These are phyloP conservation scores for Caloenas nicobarica DNA, from an alignment of 2,113 vertebrate species.

Conservation along the genomic window DNA sequence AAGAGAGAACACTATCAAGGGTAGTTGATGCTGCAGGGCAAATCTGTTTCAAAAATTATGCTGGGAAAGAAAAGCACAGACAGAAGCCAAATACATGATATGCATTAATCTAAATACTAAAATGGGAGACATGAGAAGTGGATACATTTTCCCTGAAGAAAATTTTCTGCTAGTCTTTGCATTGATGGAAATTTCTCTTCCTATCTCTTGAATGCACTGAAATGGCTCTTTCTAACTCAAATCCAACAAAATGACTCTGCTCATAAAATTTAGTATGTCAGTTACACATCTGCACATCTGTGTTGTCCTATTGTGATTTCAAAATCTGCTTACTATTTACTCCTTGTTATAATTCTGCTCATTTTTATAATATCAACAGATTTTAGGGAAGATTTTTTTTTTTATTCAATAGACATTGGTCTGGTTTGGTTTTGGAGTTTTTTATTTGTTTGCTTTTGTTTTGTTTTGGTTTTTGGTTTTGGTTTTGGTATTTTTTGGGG, in stretches of 20 bases:
- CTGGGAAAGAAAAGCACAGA: conserved; percentile 32
- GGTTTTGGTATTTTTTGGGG: not conserved
- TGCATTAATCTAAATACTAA: conserved; percentile 42
- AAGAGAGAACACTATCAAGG: conserved; percentile 38
- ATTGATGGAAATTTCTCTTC: not conserved
- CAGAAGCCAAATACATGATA: conserved; percentile 50
- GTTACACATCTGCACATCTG: not conserved
- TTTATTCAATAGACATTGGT: not conserved
- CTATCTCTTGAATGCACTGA: not conserved
- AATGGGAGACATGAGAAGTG: conserved; percentile 3
- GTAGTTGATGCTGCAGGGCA: conserved; percentile 51
- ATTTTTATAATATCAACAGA: not conserved
- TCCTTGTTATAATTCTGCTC: not conserved
- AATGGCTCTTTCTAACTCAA: not conserved
- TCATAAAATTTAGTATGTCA: not conserved
- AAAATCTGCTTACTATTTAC: not conserved
- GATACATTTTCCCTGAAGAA: conserved; percentile 27
- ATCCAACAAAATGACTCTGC: not conserved
- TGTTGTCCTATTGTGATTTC: not conserved
- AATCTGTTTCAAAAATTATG: conserved; percentile 49
- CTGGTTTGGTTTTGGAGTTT: not conserved
- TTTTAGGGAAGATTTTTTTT: not conserved
- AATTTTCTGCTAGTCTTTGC: not conserved
- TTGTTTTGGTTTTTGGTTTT: too few relatives aligned
- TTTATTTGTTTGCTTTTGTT: not conserved